Evolutionary conservation across 2,797 vertebrate genomes (phyloP).

Genomic region (Mormyrus proboscirostris): DNA sequence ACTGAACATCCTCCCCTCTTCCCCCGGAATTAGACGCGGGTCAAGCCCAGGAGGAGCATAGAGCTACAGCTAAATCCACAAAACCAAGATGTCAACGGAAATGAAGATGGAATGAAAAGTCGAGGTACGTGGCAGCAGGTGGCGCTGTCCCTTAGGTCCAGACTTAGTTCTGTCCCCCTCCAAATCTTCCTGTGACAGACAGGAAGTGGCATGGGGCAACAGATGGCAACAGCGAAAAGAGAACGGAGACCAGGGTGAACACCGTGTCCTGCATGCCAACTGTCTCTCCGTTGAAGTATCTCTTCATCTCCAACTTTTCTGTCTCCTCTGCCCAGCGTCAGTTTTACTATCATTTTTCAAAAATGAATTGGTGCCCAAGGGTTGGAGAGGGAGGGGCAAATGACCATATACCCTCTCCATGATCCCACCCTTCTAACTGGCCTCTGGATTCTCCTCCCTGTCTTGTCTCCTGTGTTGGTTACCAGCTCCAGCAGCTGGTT

Average conservation of each 20-base stretch:
- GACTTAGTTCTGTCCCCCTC: constrained; percentile 40
- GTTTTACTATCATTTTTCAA: not conserved
- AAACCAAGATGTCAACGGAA: constrained; percentile 23
- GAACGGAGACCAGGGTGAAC: constrained; percentile 37
- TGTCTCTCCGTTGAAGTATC: constrained; percentile 12
- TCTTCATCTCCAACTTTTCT: not conserved
- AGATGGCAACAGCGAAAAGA: constrained; percentile 36
- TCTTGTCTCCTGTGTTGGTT: constrained; percentile 50
- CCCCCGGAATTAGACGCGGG: constrained; percentile 24
- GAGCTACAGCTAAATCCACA: constrained; percentile 22
- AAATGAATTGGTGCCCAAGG: not conserved
- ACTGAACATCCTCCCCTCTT: constrained; percentile 20
- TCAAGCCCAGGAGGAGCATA: constrained; percentile 22
- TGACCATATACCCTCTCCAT: not conserved
- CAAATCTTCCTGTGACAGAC: constrained; percentile 41
- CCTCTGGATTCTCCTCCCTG: constrained; percentile 53
- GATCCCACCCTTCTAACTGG: constrained; percentile 27
- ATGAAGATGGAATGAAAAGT: constrained; percentile 44
- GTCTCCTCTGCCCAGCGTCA: constrained; percentile 16
- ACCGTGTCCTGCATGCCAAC: constrained; percentile 13
- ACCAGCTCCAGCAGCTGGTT: constrained; percentile 5
- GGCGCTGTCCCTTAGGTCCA: constrained; percentile 45
- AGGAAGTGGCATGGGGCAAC: constrained; percentile 38
- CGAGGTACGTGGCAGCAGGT: constrained; percentile 49
- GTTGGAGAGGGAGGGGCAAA: constrained; percentile 9